These are phyloP conservation scores for Micronycteris hirsuta DNA, from an alignment of 2,113 vertebrate genomes.

Conservation along the genomic window DNA sequence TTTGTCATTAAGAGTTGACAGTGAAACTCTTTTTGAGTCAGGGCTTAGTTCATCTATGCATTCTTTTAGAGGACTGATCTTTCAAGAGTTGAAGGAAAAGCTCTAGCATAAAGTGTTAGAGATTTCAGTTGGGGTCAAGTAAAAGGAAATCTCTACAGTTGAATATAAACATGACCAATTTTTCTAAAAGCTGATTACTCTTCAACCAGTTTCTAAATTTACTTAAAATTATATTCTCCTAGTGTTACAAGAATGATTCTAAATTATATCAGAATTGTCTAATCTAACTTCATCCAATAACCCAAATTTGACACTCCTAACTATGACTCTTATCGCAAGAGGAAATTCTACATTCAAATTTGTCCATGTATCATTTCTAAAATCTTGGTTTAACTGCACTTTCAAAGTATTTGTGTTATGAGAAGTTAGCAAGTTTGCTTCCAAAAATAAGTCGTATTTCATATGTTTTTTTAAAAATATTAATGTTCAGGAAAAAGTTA, in stretches of 20 bases:
- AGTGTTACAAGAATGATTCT: slow-evolving; percentile 39
- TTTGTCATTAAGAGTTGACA: slow-evolving; percentile 26
- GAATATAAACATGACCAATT: slow-evolving; percentile 18
- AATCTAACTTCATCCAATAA: not conserved
- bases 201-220: slow-evolving; percentile 26
- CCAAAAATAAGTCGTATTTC: not conserved
- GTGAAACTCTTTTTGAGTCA: slow-evolving; percentile 35
- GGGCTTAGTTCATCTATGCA: not conserved
- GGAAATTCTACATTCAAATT: not conserved
- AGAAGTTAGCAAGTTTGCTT: not conserved
- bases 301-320: not conserved
- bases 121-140: not conserved
- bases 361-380: not conserved
- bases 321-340: not conserved
- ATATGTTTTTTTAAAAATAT: not conserved
- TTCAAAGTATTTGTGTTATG: not conserved
- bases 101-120: slow-evolving; percentile 27
- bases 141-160: not conserved
- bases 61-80: slow-evolving; percentile 46
- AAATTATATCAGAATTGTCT: not conserved
- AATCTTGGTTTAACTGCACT: not conserved
- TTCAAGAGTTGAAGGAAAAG: slow-evolving; percentile 16
- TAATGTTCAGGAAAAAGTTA: not conserved
- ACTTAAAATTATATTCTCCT: not conserved
- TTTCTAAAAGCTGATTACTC: slow-evolving; percentile 12